Evolutionary conservation across 1,140 invertebrate species (phyloP).

Genomic region (Ctenoplectra terminalis): DNA sequence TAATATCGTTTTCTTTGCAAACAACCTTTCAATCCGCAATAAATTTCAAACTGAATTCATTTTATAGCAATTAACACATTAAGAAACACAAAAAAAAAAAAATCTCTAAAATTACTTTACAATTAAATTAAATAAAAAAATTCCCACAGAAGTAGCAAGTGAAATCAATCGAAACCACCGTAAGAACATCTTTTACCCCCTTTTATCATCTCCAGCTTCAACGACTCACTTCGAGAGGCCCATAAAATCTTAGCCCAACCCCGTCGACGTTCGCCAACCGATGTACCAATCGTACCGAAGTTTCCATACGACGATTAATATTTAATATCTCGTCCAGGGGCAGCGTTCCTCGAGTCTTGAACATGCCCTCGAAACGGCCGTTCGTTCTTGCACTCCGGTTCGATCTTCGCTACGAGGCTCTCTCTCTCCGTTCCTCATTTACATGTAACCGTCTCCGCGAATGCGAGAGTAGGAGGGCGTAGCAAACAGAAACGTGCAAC

Average conservation of each 20-base stretch:
- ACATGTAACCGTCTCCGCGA: slow-evolving; percentile 21
- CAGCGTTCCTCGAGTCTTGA: background rate
- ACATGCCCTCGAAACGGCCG: background rate
- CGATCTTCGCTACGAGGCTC: slow-evolving; percentile 7
- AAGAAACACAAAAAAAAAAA: too few species aligned
- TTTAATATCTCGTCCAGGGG: slow-evolving; percentile 28
- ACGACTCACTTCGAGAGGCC: background rate
- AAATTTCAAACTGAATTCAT: too few species aligned
- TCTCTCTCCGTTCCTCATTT: slow-evolving; percentile 25
- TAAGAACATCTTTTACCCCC: background rate
- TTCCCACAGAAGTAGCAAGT: too few species aligned
- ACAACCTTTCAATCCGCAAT: too few species aligned
- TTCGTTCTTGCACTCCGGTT: background rate
- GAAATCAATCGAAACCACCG: background rate
- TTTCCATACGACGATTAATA: slow-evolving; percentile 18
- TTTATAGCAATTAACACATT: too few species aligned
- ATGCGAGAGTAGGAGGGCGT: slow-evolving; percentile 2
- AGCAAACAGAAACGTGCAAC: slow-evolving; percentile 20
- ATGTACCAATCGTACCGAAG: background rate
- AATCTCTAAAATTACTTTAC: too few species aligned
- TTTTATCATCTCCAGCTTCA: background rate
- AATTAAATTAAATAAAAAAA: too few species aligned
- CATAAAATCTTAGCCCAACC: background rate
- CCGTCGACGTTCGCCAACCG: background rate
- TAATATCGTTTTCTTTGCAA: too few species aligned